Conservation (phyloP, 2,888 invertebrate species). For the Eristalinus sepulchralis region DNA sequence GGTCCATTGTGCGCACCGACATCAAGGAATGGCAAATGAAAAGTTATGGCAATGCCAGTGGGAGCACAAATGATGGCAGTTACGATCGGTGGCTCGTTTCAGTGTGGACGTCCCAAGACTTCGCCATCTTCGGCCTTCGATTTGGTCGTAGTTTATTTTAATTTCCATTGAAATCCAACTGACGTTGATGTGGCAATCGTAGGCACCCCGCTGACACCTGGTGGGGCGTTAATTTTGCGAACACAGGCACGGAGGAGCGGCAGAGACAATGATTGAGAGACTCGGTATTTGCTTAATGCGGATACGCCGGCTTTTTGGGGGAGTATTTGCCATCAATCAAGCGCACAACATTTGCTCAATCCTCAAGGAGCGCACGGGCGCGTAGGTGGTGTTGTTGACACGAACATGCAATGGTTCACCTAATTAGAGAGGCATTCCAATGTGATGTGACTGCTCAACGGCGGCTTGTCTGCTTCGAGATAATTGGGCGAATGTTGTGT, state of each 20-base stretch:
- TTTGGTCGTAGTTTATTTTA: not conserved
- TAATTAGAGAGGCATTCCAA: not conserved
- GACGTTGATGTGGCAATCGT: not conserved
- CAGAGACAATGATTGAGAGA: not conserved
- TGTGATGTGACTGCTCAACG: not conserved
- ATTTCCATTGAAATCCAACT: not conserved
- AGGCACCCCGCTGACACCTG: not conserved
- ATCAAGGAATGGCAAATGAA: conserved; percentile 29
- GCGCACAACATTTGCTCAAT: not conserved
- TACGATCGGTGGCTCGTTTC: not conserved
- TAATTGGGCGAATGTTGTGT: not conserved
- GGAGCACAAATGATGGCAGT: conserved; percentile 30
- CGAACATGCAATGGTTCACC: not conserved
- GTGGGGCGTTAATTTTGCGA: not conserved
- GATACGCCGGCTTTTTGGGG: not conserved
- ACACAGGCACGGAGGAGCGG: not conserved
- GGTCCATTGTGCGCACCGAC: not conserved
- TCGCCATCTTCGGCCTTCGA: not conserved
- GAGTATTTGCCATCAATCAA: not conserved
- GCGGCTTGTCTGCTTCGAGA: not conserved
- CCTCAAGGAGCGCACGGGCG: not conserved
- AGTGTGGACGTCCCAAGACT: not conserved
- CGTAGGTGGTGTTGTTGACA: not conserved
- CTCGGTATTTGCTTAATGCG: not conserved
- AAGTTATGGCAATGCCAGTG: conserved; percentile 32